phyloP scores from a whole-genome alignment of 2,113 vertebrate genomes.

The Gila orcuttii region DNA sequence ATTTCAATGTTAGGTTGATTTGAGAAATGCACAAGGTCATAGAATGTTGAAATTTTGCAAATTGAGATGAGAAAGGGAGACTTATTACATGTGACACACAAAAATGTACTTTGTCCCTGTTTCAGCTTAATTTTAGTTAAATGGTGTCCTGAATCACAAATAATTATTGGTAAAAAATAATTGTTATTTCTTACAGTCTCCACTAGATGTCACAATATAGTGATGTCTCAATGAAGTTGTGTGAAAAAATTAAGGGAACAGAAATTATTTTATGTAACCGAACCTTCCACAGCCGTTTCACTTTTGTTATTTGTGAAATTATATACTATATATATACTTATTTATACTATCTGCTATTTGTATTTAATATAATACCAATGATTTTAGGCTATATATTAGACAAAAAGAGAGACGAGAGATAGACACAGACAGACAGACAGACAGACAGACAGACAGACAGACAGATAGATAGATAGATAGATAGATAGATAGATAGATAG shows the following conservation, averaged over 20 bases:
- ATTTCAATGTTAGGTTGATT: background rate
- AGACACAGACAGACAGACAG: too few relatives aligned
- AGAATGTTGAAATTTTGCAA: background rate
- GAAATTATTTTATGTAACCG: background rate
- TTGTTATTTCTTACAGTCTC: constrained; percentile 40
- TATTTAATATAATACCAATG: too few relatives aligned
- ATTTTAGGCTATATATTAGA: too few relatives aligned
- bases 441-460: too few relatives aligned
- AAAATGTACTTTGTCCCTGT: background rate
- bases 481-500: too few relatives aligned
- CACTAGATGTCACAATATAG: constrained; percentile 69
- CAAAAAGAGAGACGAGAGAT: too few relatives aligned
- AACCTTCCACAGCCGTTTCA: background rate
- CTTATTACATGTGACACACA: background rate
- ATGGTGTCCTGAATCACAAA: background rate
- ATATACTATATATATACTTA: too few relatives aligned
- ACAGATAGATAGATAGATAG: too few relatives aligned
- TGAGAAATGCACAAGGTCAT: background rate
- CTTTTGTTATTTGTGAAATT: too few relatives aligned
- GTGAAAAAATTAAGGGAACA: background rate
- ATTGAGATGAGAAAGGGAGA: background rate
- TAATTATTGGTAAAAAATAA: background rate
- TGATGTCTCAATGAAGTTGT: background rate
- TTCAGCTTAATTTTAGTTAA: background rate
- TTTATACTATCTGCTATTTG: too few relatives aligned